phyloP scores from a whole-genome alignment of 2,113 vertebrate species.

The Glaucomys volans region DNA sequence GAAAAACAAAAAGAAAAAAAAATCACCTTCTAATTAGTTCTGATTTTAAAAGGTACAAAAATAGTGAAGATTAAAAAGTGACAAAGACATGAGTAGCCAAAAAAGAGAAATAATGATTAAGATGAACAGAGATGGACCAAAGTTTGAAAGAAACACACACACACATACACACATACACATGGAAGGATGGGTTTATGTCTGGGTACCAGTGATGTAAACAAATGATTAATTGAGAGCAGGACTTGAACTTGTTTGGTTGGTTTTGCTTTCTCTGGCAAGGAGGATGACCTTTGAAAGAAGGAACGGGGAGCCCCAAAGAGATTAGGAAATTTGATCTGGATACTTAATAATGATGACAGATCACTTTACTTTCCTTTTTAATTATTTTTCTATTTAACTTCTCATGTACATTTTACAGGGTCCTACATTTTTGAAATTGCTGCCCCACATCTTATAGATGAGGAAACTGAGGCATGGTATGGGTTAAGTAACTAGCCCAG shows the following conservation, averaged over 20 bases:
- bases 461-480: neutral
- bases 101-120: neutral
- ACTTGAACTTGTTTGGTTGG: neutral
- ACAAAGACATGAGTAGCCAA: neutral
- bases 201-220: neutral
- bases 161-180: neutral
- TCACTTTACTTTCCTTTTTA: neutral
- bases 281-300: neutral
- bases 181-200: neutral
- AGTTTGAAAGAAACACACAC: neutral
- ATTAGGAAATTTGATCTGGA: neutral
- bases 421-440: neutral
- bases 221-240: neutral
- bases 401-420: neutral
- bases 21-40: neutral
- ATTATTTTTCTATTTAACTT: neutral
- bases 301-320: neutral
- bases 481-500: neutral
- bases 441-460: neutral
- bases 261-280: neutral
- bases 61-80: neutral
- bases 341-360: neutral
- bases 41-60: slow-evolving; percentile 4
- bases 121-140: neutral
- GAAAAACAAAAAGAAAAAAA: too few species aligned